phyloP scores from a whole-genome alignment of 2,888 invertebrate genomes.

The Pollenia amentaria region DNA sequence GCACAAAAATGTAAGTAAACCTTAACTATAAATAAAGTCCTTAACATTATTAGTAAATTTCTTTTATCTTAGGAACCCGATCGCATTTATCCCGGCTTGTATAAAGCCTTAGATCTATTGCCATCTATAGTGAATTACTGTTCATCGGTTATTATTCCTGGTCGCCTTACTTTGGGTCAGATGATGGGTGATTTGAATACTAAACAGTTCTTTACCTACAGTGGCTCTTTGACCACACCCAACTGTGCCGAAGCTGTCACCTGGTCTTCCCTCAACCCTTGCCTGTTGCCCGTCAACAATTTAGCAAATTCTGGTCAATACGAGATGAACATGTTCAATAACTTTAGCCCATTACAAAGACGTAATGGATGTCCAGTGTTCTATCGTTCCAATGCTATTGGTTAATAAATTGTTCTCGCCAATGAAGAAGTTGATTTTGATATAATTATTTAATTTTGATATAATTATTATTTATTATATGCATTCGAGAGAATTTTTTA shows the following conservation, averaged over 20 bases:
- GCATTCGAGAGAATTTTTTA: no score
- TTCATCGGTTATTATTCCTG: conserved; percentile 74
- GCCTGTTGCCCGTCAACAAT: conserved; percentile 67
- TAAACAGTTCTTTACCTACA: conserved; percentile 78
- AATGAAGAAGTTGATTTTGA: no score
- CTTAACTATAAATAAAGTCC: neutral
- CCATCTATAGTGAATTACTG: conserved; percentile 74
- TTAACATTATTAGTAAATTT: neutral
- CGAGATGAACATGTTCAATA: conserved; percentile 70
- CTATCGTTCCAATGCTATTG: conserved; percentile 26
- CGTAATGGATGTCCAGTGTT: conserved; percentile 71
- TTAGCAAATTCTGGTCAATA: conserved; percentile 74
- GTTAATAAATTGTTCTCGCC: no score
- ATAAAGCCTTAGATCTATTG: conserved; percentile 77
- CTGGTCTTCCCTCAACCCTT: conserved; percentile 75
- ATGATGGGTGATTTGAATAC: conserved; percentile 78
- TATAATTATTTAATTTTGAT: no score
- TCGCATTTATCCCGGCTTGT: conserved; percentile 72
- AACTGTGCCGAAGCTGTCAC: conserved; percentile 75
- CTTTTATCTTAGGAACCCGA: conserved; percentile 41
- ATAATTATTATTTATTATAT: no score
- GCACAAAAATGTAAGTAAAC: conserved; percentile 87
- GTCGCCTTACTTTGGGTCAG: conserved; percentile 74
- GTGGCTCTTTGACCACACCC: conserved; percentile 77
- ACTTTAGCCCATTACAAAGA: conserved; percentile 74